Evolutionary conservation across 2,113 vertebrate species (phyloP).

Genomic region (Paratilapia polleni): DNA sequence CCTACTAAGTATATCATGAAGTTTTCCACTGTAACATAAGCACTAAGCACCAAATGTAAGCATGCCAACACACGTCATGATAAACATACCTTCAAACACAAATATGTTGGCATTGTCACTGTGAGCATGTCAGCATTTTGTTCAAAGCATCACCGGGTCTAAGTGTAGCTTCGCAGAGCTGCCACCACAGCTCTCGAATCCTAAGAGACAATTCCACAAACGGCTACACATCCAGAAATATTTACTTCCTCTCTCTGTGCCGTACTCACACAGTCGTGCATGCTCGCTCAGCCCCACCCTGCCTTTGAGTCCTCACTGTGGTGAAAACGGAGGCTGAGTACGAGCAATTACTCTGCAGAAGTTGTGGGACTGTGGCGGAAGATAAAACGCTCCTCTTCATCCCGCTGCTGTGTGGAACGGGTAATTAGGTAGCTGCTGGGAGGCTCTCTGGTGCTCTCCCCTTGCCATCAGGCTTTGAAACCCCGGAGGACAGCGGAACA

Average conservation of each 20-base stretch:
- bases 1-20: too few species aligned
- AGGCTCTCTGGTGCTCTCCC: background rate
- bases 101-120: background rate
- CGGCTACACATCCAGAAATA: background rate
- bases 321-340: background rate
- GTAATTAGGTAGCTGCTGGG: constrained; percentile 17
- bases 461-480: background rate
- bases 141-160: background rate
- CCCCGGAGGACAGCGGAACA: background rate
- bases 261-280: background rate
- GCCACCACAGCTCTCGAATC: background rate
- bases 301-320: background rate
- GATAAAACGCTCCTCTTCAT: background rate
- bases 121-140: background rate
- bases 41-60: background rate
- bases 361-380: background rate
- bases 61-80: background rate
- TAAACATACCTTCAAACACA: background rate
- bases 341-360: background rate
- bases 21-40: background rate
- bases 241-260: background rate
- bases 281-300: background rate
- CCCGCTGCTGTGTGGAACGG: background rate
- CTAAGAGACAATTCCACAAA: background rate
- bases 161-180: background rate